Conservation (phyloP, 2,797 vertebrate genomes). For the Anguilla obscura region DNA sequence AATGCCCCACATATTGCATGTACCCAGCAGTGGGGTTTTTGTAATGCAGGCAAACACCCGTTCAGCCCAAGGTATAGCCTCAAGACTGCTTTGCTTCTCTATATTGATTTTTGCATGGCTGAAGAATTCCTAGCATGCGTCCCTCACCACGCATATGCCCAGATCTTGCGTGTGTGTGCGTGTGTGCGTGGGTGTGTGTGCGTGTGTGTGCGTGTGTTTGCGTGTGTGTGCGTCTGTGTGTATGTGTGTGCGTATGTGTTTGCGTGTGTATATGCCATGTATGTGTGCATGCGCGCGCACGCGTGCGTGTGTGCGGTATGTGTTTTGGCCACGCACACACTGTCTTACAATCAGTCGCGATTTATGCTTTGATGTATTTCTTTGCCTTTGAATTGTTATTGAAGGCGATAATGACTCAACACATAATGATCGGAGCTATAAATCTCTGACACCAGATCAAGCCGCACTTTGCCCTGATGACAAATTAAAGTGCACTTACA, state of each 20-base stretch:
- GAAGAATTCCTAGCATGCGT: too few relatives aligned
- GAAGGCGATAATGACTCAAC: background rate
- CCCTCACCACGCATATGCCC: too few relatives aligned
- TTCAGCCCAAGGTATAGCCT: background rate
- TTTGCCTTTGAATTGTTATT: background rate
- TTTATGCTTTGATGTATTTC: background rate
- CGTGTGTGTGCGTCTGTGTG: too few relatives aligned
- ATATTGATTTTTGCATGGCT: too few relatives aligned
- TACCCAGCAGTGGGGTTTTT: background rate
- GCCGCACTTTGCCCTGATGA: slow-evolving; percentile 22
- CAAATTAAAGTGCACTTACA: slow-evolving; percentile 23
- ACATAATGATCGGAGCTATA: slow-evolving; percentile 18
- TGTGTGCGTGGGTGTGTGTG: too few relatives aligned
- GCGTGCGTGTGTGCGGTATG: too few relatives aligned
- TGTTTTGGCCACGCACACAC: background rate
- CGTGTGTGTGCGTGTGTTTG: too few relatives aligned
- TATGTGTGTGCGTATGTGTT: too few relatives aligned
- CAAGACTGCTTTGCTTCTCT: background rate
- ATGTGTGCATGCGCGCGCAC: too few relatives aligned
- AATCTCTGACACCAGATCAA: slow-evolving; percentile 29
- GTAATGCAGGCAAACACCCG: background rate
- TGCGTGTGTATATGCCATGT: too few relatives aligned
- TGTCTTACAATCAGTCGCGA: background rate
- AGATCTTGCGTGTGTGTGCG: too few relatives aligned
- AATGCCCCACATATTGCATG: background rate